phyloP scores from a whole-genome alignment of 2,888 invertebrate genomes.

The Meiosimyza platycephala region DNA sequence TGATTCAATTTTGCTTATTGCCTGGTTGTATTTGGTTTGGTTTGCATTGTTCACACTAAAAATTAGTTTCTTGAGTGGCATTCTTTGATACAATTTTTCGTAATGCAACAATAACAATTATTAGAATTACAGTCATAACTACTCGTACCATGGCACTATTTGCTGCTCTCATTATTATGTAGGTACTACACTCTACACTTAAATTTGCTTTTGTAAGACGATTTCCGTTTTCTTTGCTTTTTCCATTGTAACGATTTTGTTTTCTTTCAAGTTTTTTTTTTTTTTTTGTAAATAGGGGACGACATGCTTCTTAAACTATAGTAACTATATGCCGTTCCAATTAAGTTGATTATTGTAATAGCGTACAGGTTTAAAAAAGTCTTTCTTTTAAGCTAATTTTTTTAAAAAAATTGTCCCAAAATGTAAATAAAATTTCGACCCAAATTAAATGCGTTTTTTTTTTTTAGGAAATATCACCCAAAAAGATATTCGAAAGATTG shows the following conservation, averaged over 20 bases:
- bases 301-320: too few species aligned
- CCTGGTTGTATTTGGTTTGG: not conserved
- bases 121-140: not conserved
- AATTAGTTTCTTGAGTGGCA: constrained; percentile 1
- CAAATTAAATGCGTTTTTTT: too few species aligned
- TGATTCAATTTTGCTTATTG: not conserved
- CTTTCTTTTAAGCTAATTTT: too few species aligned
- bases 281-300: too few species aligned
- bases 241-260: not conserved
- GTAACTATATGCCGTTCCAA: too few species aligned
- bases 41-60: not conserved
- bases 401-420: too few species aligned
- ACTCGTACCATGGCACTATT: not conserved
- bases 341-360: too few species aligned
- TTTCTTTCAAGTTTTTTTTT: not conserved
- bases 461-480: too few species aligned
- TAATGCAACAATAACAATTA: constrained; percentile 7
- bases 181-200: not conserved
- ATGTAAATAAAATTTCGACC: too few species aligned
- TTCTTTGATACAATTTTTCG: not conserved
- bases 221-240: not conserved
- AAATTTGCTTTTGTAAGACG: constrained; percentile 3
- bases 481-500: too few species aligned
- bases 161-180: not conserved
- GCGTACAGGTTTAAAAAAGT: too few species aligned